Evolutionary conservation across 2,797 vertebrate genomes (phyloP), one percentile per base, ranked within the genome.

Genomic region (Leptodactylus fallax): DNA sequence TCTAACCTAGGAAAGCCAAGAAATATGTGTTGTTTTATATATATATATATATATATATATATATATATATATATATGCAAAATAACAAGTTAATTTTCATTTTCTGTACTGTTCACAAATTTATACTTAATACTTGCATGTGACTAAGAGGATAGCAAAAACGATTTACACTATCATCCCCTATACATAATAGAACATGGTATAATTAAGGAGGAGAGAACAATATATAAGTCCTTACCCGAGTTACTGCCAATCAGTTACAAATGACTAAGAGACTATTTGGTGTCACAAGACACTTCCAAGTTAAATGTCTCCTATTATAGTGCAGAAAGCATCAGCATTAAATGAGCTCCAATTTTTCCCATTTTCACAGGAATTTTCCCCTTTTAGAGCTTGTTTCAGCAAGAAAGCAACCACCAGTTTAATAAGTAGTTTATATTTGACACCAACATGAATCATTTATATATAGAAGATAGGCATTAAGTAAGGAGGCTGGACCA

Each of bases 401-500:
- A 10, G 69, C 36, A 72, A 72, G 36, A 72, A 36, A 45, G 17
- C 69, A 19, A 21, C 19, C 69, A 72, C 36, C 17, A 72, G 36
- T 72, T 45, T 72, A 21, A 47, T 47, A 47, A 72, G 27, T 19
- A 72, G 69, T 8, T 72, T 12, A 45, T 72, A 47, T 47, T 47
- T 72, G 69, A 72, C 36, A 72, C 36, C 69, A 72, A 3, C 69
- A 72, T 47, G 45, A 72, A 72, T 72, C 69, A 72, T 72, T 72
- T 72, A 72, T 17, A 72, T 72, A 17, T 47, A 21, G 36, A 47
- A 72, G 36, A 72, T 9, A 45, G 16, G 36, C 69, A 47, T 72
- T 45, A 72, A 72, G 19, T 17, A 72, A 14, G 9, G 12, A 72
- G 36, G 36, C 45, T 72, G 36, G 69, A 47, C 69, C 36, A 72